Evolutionary conservation across 2,113 vertebrate species (phyloP), one percentile per base, ranked within the genome.

Genomic region (Petroica traversi): DNA sequence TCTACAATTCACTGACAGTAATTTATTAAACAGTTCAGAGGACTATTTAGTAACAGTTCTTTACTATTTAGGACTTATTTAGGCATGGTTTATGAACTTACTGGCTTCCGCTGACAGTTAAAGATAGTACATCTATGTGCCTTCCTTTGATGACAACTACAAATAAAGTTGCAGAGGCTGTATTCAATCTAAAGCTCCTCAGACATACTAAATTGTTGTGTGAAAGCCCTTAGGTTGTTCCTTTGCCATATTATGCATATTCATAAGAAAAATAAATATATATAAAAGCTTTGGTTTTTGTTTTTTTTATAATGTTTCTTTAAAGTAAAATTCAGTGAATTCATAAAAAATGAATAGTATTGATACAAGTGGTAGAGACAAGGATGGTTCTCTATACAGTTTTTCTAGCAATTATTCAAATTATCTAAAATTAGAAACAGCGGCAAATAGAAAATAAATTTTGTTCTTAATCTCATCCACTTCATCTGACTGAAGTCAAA

Each of bases 251-350:
- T 24, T 14, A 16, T 4, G 1, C 7, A 24, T 29, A 48, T 26
- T 48, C 3, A 0, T 40, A 86, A 40, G 31, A 63, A 41, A 81
- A 78, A n/a, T 12, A 46, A 51, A 93, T 40, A 0, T n/a, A 20
- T 58, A 77, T 15, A 46, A 69, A 40, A n/a, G 1, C 6, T 24
- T 49, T 43, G 9, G 10, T 5, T 1, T 2, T 2, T 26, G 6
- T 1, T 2, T 2, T 26, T 23, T 40, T 34, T 45, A 22, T 58
- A 16, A 45, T 68, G 8, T 28, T 69, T 46, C 3, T 48, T 36
- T 72, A 26, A 83, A 41, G 24, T 20, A 59, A 76, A 41, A 38
- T 14, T 61, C 20, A 45, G 8, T 33, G 6, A 77, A 41, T 46
- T 48, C 9, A 43, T 38, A 48, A 34, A 34, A 68, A 52, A 38